Evolutionary conservation across 2,113 vertebrate species (phyloP), one percentile per base, ranked within the genome.

Genomic region (Thinocorus orbignyianus): DNA sequence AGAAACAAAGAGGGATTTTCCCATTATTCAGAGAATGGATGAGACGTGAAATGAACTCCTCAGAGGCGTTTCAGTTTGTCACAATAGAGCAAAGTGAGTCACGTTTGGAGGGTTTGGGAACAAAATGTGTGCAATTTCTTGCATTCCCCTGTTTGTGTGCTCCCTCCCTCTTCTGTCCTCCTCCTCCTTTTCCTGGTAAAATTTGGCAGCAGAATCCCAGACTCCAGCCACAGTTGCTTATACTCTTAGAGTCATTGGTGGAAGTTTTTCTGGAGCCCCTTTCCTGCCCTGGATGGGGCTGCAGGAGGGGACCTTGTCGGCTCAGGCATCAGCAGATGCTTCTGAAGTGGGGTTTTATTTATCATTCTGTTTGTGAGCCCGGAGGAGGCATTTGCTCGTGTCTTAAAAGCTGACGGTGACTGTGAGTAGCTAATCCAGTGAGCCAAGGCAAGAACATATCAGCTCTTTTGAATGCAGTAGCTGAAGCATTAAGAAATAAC

Each of bases 1-100:
- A 96, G 97, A 95, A 97, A 96, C 91, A 96, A 96, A 97, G 96
- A 65, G 49, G 97, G 97, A 96, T 98, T 97, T 98, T 96, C 97
- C 95, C 96, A 97, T 98, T 97, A 97, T 94, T 95, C 96, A 93
- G 91, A 77, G 96, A 97, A 97, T 98, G 98, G 97, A 96, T 97
- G 97, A 98, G 95, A 97, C 52, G 54, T 96, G 97, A 97, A 97
- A 97, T 97, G 97, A 98, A 97, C 97, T 98, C 97, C 96, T 96
- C 48, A 73, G 98, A 97, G 97, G 97, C 91, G 68, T 93, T 96
- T 97, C 87, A 42, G 94, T 96, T 97, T 97, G 97, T 98, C 97
- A 97, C 95, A 96, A 95, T 70, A 96, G 84, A 97, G 88, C 92
- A 61, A 94, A 96, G 92, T 96, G 95, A 97, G 95, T 97, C 97